Evolutionary conservation across 2,888 invertebrate species (phyloP), one percentile per base, ranked within the genome.

Genomic region (Rhamphomyia laevipes): DNA sequence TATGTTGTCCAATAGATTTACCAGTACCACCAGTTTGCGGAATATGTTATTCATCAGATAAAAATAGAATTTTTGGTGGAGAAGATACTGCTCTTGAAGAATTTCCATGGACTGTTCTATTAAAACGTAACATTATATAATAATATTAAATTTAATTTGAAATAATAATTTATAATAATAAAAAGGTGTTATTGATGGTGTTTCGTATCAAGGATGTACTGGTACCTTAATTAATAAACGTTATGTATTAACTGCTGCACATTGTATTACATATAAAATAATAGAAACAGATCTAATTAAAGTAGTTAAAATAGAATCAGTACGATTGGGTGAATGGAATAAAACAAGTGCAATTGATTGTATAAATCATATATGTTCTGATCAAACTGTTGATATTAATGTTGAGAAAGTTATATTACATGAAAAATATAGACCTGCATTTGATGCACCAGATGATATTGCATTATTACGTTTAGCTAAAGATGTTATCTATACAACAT

Each of bases 351-450:
- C 62, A 51, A 59, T 57, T 0, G 69, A 69, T 52, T 69, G 68
- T 55, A 57, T 58, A 38, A 50, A 31, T 1, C 59, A 60, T 2
- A 58, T 58, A 1, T 87, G 87, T 65, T 74, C 80, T 21, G 74
- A 72, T 1, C 69, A 74, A 0, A 75, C 78, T 1, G 59, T 78
- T 17, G 77, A 83, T 60, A 65, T 83, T 1, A 67, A 72, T 0
- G 71, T 86, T 1, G 80, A 79, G 48, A 70, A 80, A 57, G 65
- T 71, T 30, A 80, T 81, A 31, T 66, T 76, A 0, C 86, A 88
- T 62, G 79, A 81, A 48, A 60, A 67, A 0, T 88, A 86, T 62
- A 61, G 67, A 15, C 74, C 81, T 0, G 58, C 60, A 0, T 73
- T 76, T 44, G 58, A 58, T 0, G 74, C 81, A 56, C 71, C 73